Percentiles rank a stretch among this genome's conserved stretches.
Conservation (phyloP, 2,797 vertebrate genomes). For the Melanotaenia boesemani region DNA sequence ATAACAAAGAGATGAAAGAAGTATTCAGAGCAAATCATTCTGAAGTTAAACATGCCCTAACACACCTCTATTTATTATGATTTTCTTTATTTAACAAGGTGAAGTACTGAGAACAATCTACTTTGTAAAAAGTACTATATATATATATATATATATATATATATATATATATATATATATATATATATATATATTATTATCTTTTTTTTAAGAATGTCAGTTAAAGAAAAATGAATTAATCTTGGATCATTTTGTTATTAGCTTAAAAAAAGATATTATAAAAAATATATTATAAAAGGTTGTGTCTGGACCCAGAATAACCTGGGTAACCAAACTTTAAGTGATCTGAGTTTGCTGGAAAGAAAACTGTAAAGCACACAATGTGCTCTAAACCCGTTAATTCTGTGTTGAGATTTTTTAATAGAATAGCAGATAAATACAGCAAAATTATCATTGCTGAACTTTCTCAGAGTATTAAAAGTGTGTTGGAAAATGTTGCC, state of each 20-base stretch:
- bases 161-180: not conserved
- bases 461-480: slow-evolving; percentile 14
- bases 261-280: not conserved
- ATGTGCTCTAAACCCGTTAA: not conserved
- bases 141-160: not conserved
- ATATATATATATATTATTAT: too few relatives aligned
- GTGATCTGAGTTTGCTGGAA: not conserved
- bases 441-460: slow-evolving; percentile 84
- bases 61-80: slow-evolving; percentile 17
- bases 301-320: not conserved
- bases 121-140: not conserved
- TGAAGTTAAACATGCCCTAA: slow-evolving; percentile 21
- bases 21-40: slow-evolving; percentile 47
- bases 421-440: slow-evolving; percentile 82
- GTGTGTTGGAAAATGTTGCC: slow-evolving; percentile 34
- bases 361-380: slow-evolving; percentile 1
- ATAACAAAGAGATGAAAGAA: slow-evolving; percentile 43
- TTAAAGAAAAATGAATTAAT: not conserved
- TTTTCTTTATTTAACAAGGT: slow-evolving; percentile 7
- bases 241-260: not conserved
- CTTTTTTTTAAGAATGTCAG: not conserved
- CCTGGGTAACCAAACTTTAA: not conserved
- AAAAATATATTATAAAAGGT: too few relatives aligned
- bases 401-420: slow-evolving; percentile 60
- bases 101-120: not conserved